phyloP scores from a whole-genome alignment of 2,888 invertebrate genomes.

The Sinodicranocentrus sp. region DNA sequence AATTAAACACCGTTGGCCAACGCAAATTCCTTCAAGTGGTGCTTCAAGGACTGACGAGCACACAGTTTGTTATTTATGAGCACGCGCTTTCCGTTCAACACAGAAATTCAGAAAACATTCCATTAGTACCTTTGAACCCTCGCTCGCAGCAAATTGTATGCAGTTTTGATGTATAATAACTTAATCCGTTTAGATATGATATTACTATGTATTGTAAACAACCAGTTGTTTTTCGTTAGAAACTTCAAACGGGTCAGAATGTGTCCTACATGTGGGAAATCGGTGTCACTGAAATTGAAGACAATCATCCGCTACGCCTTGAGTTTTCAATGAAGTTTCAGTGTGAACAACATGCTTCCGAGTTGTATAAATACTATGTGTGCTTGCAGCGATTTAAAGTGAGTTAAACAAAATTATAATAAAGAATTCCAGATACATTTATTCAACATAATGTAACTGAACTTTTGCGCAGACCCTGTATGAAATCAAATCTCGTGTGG shows the following conservation, averaged over 20 bases:
- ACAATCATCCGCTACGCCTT: slow-evolving; percentile 77
- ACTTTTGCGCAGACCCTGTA: slow-evolving; percentile 85
- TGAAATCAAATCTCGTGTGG: slow-evolving; percentile 87
- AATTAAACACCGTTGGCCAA: slow-evolving; percentile 89
- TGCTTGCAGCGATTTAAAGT: slow-evolving; percentile 75
- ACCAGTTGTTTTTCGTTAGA: slow-evolving; percentile 79
- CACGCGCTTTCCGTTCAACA: slow-evolving; percentile 75
- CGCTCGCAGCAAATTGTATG: slow-evolving; percentile 79
- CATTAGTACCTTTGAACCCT: slow-evolving; percentile 84
- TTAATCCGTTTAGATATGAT: no score
- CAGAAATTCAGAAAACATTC: slow-evolving; percentile 71
- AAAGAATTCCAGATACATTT: neutral
- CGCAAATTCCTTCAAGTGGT: slow-evolving; percentile 91
- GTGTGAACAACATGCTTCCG: slow-evolving; percentile 48
- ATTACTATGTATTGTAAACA: no score
- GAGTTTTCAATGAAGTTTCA: slow-evolving; percentile 74
- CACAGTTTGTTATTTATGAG: slow-evolving; percentile 66
- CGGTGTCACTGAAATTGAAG: slow-evolving; percentile 79
- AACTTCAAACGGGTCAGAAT: slow-evolving; percentile 86
- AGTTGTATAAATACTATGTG: slow-evolving; percentile 75
- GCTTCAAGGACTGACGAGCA: slow-evolving; percentile 78
- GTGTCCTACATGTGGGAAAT: slow-evolving; percentile 93
- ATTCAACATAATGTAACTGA: slow-evolving; percentile 29
- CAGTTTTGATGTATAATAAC: no score
- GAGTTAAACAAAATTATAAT: slow-evolving; percentile 26